Conservation (phyloP, 2,113 vertebrate genomes). For the Fregata magnificens region DNA sequence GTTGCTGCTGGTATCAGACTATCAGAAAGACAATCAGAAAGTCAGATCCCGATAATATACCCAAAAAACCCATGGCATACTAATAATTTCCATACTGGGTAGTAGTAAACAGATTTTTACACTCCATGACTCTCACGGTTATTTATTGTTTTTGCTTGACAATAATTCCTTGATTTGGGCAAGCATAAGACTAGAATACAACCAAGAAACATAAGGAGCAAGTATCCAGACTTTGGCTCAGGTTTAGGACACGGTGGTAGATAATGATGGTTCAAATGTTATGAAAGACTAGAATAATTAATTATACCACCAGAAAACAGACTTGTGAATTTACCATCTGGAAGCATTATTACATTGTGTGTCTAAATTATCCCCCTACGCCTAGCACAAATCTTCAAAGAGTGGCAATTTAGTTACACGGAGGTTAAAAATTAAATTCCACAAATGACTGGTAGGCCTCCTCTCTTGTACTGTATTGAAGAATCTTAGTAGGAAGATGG, state of each 20-base stretch:
- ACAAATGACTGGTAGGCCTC: neutral
- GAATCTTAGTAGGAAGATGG: neutral
- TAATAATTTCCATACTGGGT: neutral
- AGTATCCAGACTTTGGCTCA: neutral
- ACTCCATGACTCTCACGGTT: neutral
- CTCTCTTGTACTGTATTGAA: neutral
- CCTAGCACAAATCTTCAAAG: neutral
- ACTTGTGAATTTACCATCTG: neutral
- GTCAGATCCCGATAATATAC: neutral
- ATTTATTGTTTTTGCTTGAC: neutral
- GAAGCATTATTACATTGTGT: neutral
- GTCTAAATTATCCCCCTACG: neutral
- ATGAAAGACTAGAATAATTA: neutral
- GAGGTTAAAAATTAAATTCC: neutral
- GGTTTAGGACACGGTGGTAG: neutral
- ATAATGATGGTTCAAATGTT: neutral
- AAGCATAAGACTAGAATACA: neutral
- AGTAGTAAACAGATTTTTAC: neutral
- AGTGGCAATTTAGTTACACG: neutral
- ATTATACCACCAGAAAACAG: constrained; percentile 10
- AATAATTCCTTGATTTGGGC: neutral
- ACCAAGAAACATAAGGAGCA: neutral
- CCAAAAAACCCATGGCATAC: neutral
- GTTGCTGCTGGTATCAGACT: neutral
- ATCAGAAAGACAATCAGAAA: neutral